These are phyloP conservation scores for Leucoma salicis DNA, from an alignment of 2,888 invertebrate species.

Conservation along the genomic window DNA sequence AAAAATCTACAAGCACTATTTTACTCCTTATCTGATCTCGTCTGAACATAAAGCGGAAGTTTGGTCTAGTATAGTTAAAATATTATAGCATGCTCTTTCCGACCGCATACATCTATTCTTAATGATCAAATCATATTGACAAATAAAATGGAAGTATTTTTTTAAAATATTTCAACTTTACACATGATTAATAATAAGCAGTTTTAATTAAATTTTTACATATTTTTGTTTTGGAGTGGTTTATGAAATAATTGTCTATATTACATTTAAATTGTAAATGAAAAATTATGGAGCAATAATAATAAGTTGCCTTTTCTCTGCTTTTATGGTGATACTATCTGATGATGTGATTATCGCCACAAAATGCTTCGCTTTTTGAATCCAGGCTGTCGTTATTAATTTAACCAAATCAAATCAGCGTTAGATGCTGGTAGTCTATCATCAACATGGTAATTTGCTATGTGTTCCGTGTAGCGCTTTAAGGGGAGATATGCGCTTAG, in stretches of 20 bases:
- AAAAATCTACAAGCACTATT: neutral
- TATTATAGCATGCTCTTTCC: neutral
- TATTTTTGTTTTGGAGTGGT: constrained; percentile 69
- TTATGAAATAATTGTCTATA: constrained; percentile 71
- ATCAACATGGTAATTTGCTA: constrained; percentile 18
- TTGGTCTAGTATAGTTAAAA: neutral
- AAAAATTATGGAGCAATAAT: constrained; percentile 41
- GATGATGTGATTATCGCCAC: neutral
- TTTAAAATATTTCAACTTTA: constrained; percentile 75
- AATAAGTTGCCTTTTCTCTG: neutral
- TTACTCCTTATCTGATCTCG: neutral
- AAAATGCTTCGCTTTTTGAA: neutral
- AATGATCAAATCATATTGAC: constrained; percentile 64
- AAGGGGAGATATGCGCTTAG: too few relatives aligned
- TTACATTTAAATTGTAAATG: constrained; percentile 48
- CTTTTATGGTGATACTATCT: neutral
- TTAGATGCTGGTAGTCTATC: constrained; percentile 26
- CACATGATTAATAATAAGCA: constrained; percentile 64
- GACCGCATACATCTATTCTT: constrained; percentile 41
- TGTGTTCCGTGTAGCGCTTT: constrained; percentile 3
- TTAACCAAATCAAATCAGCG: constrained; percentile 1
- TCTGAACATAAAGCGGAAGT: neutral
- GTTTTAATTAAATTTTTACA: constrained; percentile 73
- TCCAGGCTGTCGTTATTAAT: neutral
- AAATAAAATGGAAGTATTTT: constrained; percentile 77